Percentiles rank a stretch among this genome's conserved stretches.
phyloP scores from a whole-genome alignment of 2,113 vertebrate genomes.

The Pseudopipra pipra region DNA sequence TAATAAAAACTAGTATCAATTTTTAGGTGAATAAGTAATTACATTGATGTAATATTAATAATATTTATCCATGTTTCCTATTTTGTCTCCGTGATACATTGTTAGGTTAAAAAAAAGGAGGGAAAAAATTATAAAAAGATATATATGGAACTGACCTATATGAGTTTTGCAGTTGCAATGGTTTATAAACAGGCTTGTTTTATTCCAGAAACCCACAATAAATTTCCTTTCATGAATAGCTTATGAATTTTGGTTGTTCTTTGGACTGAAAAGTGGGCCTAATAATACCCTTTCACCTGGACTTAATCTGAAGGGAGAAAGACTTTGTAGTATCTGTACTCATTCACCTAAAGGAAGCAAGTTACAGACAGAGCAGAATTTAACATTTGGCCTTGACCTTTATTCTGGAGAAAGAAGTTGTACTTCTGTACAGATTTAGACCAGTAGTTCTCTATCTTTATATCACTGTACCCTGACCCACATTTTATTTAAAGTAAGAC shows the following conservation, averaged over 20 bases:
- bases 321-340: neutral
- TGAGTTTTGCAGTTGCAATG: neutral
- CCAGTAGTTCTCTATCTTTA: neutral
- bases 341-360: neutral
- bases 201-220: neutral
- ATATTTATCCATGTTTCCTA: neutral
- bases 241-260: neutral
- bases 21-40: neutral
- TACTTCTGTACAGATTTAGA: neutral
- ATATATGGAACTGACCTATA: neutral
- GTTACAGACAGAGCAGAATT: neutral
- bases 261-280: neutral
- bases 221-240: neutral
- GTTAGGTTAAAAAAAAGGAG: neutral
- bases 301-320: neutral
- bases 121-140: neutral
- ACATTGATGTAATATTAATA: neutral
- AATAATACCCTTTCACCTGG: neutral
- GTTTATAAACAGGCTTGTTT: neutral
- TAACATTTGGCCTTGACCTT: neutral
- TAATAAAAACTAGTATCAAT: neutral
- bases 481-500: neutral
- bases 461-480: neutral
- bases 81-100: neutral
- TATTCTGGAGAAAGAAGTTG: neutral